Evolutionary conservation across 2,797 vertebrate genomes (phyloP), one percentile per base, ranked within the genome.

Genomic region (Sus cebifrons): DNA sequence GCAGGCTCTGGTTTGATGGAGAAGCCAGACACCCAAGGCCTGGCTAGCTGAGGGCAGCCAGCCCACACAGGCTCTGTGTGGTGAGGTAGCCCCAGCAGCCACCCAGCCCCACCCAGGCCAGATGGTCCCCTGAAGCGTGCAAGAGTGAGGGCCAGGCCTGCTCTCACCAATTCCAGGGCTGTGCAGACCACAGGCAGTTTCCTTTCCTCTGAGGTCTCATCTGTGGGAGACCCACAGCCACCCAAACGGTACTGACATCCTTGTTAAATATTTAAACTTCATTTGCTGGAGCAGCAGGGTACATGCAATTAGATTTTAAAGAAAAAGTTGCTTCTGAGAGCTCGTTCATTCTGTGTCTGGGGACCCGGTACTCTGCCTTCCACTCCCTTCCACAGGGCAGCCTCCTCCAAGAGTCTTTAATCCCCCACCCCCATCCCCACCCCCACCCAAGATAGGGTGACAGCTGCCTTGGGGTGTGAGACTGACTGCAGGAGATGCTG

Each of bases 241-340:
- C 44, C 11, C 0, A 68, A 79, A 29, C 16, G 4, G 58, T 20
- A 65, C 89, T 81, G 85, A 52, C 23, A 54, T 82, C 85, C 87
- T 36, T n/a, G 93, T 98, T 98, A 98, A 98, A 98, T 98, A 98
- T 98, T 98, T 98, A 98, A 97, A 95, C 92, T 95, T 98, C 60
- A 96, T 98, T 98, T 98, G 82, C 94, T 49, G 10, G 79, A 97
- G 52, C 89, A 98, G 97, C 17, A 77, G 95, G 82, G 65, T 96
- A 97, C 71, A 64, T 89, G 84, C 56, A 93, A 92, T 97, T 96
- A 91, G 52, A n/a, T 90, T 97, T 98, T 97, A 91, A 11, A 86
- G 16, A 54, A 81, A 78, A 97, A 95, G 85, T 70, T 40, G 86
- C 79, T 97, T 98, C 77, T 90, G 75, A 79, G 40, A 91, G 8